Evolutionary conservation across 2,113 vertebrate genomes (phyloP).

Genomic region (Pycnonotus jocosus): DNA sequence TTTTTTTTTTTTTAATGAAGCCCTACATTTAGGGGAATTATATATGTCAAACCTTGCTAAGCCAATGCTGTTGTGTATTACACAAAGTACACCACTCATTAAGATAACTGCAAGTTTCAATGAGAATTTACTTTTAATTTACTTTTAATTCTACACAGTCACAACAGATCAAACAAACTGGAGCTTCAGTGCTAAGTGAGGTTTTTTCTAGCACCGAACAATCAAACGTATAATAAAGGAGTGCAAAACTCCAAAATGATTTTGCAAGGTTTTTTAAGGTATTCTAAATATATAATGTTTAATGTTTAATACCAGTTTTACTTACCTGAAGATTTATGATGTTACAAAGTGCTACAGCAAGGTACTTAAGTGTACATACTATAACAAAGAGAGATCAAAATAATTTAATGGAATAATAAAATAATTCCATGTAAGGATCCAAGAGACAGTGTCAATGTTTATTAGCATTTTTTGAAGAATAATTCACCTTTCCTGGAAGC

Average conservation of each 20-base stretch:
- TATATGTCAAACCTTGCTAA: not conserved
- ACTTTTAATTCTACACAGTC: not conserved
- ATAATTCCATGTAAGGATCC: not conserved
- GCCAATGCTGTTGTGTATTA: not conserved
- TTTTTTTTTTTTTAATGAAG: not conserved
- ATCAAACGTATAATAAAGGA: not conserved
- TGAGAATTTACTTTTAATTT: not conserved
- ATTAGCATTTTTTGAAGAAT: not conserved
- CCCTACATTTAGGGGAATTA: not conserved
- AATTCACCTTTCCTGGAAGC: not conserved
- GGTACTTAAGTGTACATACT: not conserved
- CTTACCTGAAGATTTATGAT: not conserved
- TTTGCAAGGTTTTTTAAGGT: not conserved
- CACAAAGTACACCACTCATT: not conserved
- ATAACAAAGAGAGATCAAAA: not conserved
- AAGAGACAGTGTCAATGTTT: not conserved
- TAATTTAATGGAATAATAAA: not conserved
- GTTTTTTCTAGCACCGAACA: not conserved
- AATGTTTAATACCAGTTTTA: not conserved
- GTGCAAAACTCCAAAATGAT: not conserved
- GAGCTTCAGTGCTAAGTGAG: not conserved
- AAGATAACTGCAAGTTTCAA: not conserved
- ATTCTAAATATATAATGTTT: not conserved
- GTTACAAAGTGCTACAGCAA: not conserved
- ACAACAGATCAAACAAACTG: not conserved